phyloP scores from a whole-genome alignment of 2,888 invertebrate species.

The Lapara coniferarum region DNA sequence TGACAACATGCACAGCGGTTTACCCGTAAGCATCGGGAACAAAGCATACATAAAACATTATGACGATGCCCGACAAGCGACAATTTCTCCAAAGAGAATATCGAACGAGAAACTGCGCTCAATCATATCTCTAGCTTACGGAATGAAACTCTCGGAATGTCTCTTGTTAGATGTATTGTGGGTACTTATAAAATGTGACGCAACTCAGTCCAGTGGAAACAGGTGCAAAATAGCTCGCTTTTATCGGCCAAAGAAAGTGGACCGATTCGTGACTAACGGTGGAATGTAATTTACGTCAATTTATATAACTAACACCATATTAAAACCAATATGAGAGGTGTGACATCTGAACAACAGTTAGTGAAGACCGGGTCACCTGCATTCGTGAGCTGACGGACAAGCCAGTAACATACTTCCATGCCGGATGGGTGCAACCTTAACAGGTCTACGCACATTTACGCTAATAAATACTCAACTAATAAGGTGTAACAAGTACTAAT shows the following conservation, averaged over 20 bases:
- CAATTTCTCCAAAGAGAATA: slow-evolving; percentile 75
- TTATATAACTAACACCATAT: slow-evolving; percentile 74
- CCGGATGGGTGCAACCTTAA: slow-evolving; percentile 46
- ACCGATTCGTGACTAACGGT: slow-evolving; percentile 54
- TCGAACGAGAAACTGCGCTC: slow-evolving; percentile 50
- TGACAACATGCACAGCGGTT: slow-evolving; percentile 40
- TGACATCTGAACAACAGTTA: slow-evolving; percentile 77
- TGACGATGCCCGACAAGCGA: slow-evolving; percentile 49
- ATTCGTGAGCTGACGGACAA: slow-evolving; percentile 57
- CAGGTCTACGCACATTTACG: slow-evolving; percentile 14
- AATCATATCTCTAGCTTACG: slow-evolving; percentile 19
- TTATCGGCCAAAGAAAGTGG: slow-evolving; percentile 71
- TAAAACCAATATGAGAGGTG: slow-evolving; percentile 63
- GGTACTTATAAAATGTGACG: slow-evolving; percentile 39
- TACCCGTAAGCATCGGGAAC: slow-evolving; percentile 44
- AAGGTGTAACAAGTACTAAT: background rate
- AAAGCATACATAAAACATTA: slow-evolving; percentile 72
- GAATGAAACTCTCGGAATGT: slow-evolving; percentile 9
- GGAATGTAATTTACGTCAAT: slow-evolving; percentile 68
- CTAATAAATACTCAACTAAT: slow-evolving; percentile 23
- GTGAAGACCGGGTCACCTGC: slow-evolving; percentile 75
- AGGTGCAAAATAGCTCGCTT: slow-evolving; percentile 51
- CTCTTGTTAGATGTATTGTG: background rate
- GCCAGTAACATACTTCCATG: slow-evolving; percentile 64
- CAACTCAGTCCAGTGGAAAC: slow-evolving; percentile 45